phyloP scores from a whole-genome alignment of 2,113 vertebrate genomes.

The Eretmochelys imbricata region DNA sequence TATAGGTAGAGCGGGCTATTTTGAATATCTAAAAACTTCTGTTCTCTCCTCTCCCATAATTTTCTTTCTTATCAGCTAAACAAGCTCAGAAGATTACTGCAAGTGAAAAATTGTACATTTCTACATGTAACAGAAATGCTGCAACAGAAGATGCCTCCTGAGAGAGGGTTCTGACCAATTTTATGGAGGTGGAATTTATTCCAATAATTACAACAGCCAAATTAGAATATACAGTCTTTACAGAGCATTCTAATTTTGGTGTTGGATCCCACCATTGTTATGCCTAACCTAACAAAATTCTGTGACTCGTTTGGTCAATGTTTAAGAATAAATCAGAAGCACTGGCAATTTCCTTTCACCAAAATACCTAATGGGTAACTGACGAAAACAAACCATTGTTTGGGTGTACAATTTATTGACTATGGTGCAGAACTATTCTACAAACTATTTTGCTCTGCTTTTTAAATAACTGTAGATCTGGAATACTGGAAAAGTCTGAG shows the following conservation, averaged over 20 bases:
- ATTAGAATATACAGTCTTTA: neutral
- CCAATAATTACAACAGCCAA: neutral
- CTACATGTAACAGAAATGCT: neutral
- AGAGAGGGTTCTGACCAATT: neutral
- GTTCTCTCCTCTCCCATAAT: neutral
- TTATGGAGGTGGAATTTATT: neutral
- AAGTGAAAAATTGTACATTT: neutral
- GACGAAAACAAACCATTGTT: neutral
- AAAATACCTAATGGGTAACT: neutral
- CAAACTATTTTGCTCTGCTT: neutral
- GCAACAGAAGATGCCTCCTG: neutral
- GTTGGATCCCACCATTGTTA: neutral
- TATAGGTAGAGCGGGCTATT: neutral
- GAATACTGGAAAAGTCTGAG: neutral
- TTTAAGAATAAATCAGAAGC: neutral
- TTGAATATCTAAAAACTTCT: neutral
- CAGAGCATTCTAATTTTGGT: neutral
- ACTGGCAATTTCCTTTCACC: neutral
- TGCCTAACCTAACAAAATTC: neutral
- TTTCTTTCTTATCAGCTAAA: neutral
- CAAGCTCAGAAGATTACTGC: neutral
- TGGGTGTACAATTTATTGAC: neutral
- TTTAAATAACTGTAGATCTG: neutral
- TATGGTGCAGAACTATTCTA: neutral
- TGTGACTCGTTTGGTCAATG: neutral